phyloP scores from a whole-genome alignment of 1,140 invertebrate genomes.

The Zaprionus ornatus region DNA sequence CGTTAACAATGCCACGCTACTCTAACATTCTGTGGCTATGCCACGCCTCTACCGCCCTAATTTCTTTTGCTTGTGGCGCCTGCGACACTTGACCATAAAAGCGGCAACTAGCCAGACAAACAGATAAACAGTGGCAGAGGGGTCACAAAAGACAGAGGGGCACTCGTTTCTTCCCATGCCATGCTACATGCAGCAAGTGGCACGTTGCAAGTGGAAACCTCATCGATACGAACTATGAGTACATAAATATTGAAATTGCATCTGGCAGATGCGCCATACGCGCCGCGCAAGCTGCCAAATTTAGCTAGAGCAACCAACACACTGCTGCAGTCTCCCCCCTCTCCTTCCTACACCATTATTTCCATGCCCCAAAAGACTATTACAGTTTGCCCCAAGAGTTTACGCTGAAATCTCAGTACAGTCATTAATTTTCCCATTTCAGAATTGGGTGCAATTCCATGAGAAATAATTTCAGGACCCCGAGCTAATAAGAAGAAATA shows the following conservation, averaged over 20 bases:
- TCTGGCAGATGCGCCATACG: slow-evolving; percentile 35
- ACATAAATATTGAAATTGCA: slow-evolving; percentile 52
- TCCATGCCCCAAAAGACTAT: neutral
- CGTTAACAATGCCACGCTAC: slow-evolving; percentile 42
- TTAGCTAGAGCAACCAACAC: neutral
- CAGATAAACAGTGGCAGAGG: neutral
- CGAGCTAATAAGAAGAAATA: neutral
- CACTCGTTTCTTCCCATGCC: neutral
- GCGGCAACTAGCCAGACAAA: slow-evolving; percentile 15
- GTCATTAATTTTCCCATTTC: neutral
- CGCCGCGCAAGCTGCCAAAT: neutral
- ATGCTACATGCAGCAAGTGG: slow-evolving; percentile 1
- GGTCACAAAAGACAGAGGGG: no score
- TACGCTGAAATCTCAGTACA: neutral
- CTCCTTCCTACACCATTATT: neutral
- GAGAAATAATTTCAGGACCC: neutral
- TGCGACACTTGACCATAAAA: slow-evolving; percentile 51
- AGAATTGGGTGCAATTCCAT: neutral
- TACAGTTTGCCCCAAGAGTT: neutral
- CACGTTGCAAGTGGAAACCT: slow-evolving; percentile 10
- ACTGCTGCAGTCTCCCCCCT: neutral
- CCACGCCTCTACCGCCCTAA: slow-evolving; percentile 21
- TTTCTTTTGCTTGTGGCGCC: slow-evolving; percentile 21
- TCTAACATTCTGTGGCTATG: slow-evolving; percentile 12
- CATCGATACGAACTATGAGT: slow-evolving; percentile 8